phyloP scores from a whole-genome alignment of 2,888 invertebrate genomes.

The Drosophila subquinaria region DNA sequence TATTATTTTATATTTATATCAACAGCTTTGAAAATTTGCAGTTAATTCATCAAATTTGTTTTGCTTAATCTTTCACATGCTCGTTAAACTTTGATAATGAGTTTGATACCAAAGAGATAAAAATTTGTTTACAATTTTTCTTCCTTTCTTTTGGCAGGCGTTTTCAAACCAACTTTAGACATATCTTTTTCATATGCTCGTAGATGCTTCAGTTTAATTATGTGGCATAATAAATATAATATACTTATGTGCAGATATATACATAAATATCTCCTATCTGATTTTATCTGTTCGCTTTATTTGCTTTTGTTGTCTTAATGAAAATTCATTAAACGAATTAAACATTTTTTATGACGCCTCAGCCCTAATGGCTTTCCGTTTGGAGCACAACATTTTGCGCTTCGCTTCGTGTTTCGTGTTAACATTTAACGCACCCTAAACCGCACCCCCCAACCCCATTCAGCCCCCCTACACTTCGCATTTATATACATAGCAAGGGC shows the following conservation, averaged over 20 bases:
- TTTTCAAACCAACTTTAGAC: background rate
- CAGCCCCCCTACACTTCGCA: background rate
- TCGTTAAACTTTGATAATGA: background rate
- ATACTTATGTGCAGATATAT: constrained; percentile 10
- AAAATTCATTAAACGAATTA: constrained; percentile 62
- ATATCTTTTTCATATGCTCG: background rate
- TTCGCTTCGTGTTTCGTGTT: constrained; percentile 66
- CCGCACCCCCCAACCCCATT: background rate
- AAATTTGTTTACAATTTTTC: background rate
- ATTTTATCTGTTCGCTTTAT: constrained; percentile 35
- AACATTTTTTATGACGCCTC: constrained; percentile 59
- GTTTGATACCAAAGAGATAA: background rate
- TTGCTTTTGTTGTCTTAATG: constrained; percentile 44
- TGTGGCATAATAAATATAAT: constrained; percentile 29
- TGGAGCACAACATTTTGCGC: constrained; percentile 42
- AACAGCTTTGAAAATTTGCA: background rate
- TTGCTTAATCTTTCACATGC: background rate
- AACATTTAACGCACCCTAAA: constrained; percentile 74
- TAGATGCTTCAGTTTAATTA: constrained; percentile 20
- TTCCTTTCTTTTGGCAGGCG: background rate
- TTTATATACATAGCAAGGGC: background rate
- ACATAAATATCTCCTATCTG: constrained; percentile 23
- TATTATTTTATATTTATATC: background rate
- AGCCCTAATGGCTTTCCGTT: constrained; percentile 55
- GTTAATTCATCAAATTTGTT: background rate